A percentile compares a stretch with the other conserved stretches of the same genome.
Conservation (phyloP, 2,888 invertebrate species). For the Malthinus flaveolus region DNA sequence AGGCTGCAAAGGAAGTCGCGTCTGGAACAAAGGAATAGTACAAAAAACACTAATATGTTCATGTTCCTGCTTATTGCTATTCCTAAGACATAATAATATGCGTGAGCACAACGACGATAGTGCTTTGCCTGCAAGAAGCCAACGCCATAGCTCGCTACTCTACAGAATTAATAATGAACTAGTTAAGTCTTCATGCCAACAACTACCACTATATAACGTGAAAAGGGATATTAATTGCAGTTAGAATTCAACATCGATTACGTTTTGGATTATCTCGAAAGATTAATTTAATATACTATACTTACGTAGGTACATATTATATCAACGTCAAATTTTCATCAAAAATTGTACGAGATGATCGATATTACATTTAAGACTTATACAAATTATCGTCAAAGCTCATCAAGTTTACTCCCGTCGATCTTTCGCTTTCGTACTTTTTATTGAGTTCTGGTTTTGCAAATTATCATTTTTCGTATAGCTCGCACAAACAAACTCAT, state of each 20-base stretch:
- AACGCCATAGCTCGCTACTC: slow-evolving; percentile 21
- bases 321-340: too few species aligned
- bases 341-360: too few species aligned
- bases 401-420: too few species aligned
- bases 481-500: too few species aligned
- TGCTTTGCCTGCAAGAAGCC: slow-evolving; percentile 53
- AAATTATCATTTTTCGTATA: too few species aligned
- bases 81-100: slow-evolving; percentile 41
- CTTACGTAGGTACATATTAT: too few species aligned
- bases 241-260: slow-evolving; percentile 15
- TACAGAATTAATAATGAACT: slow-evolving; percentile 32
- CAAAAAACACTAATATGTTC: slow-evolving; percentile 50
- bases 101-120: slow-evolving; percentile 48
- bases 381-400: too few species aligned
- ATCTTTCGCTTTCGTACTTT: too few species aligned
- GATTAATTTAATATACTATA: slow-evolving; percentile 12
- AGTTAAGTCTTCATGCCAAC: slow-evolving; percentile 23
- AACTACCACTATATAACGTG: slow-evolving; percentile 15
- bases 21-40: slow-evolving; percentile 52
- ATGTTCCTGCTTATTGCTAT: slow-evolving; percentile 42
- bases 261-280: slow-evolving; percentile 7
- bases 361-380: too few species aligned
- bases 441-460: too few species aligned
- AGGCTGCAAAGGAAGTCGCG: slow-evolving; percentile 53
- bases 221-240: slow-evolving; percentile 19